Base-by-base conservation (phyloP, 2,113 vertebrate genomes). In the Peromyscus maniculatus region DNA sequence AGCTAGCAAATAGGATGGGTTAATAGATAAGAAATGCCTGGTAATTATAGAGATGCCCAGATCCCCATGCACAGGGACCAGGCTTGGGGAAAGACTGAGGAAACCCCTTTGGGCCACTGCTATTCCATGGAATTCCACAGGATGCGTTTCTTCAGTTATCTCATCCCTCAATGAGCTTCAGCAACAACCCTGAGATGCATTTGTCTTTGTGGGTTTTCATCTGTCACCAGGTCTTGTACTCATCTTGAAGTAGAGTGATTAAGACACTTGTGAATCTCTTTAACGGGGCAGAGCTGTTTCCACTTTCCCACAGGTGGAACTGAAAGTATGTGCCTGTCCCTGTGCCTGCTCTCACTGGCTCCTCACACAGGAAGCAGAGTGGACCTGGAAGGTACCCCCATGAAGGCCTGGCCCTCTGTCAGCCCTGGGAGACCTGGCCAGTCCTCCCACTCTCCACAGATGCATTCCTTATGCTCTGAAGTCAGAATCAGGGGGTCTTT, bases 1-100 rank as follows among this genome's bases (percentile, higher is more conserved):
- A 98, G 96, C 97, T 93, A 98, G 97, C 93, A 98, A 98, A 98
- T 97, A 94, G 97, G 98, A 98, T 98, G 98, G 98, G 98, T 97
- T 98, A 98, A 98, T 98, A 98, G 98, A 98, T 98, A 98, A 98
- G 96, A 91, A 96, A 95, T 92, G 92, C 97, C 84, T 98, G 0
- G 0, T 96, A 97, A 98, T 98, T 98, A 97, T 96, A 97, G 96
- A 55, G 89, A 98, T 52, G 59, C 94, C 97, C 92, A 90, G 28
- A 59, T 69, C 80, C 91, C 84, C 91, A 87, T 87, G 83, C 96
- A 96, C 95, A 91, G 13, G 88, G 67, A 43, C 88, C 77, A 95
- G 95, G 75, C 39, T 49, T 5, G 0, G 94, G 69, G 66, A 95
- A 80, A 95, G 31, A 16, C 36, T 57, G 91, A 52, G n/a, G 77